These are phyloP conservation scores for Hypothenemus hampei DNA, from an alignment of 1,140 invertebrate species.

Conservation along the genomic window DNA sequence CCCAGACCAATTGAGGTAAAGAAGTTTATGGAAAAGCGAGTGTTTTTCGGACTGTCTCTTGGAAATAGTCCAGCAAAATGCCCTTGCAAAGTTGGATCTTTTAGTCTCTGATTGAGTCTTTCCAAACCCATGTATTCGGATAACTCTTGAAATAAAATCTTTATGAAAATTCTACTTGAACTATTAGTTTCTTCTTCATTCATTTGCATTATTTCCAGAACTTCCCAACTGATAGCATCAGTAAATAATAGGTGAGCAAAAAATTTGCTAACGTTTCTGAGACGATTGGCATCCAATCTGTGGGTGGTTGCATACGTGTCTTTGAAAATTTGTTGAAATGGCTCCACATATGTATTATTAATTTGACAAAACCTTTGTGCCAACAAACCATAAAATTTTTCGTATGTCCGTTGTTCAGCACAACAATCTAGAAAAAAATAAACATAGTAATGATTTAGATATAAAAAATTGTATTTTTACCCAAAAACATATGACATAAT, in stretches of 20 bases:
- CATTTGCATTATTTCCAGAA: slow-evolving; percentile 80
- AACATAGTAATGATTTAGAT: slow-evolving; percentile 1
- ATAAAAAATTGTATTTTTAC: slow-evolving; percentile 28
- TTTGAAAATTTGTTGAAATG: slow-evolving; percentile 93
- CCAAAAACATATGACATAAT: slow-evolving; percentile 92
- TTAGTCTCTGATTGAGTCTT: slow-evolving; percentile 85
- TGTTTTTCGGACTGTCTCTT: slow-evolving; percentile 92
- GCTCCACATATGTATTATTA: slow-evolving; percentile 83
- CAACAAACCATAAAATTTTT: slow-evolving; percentile 95
- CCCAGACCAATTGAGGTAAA: slow-evolving; percentile 98
- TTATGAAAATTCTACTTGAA: slow-evolving; percentile 95
- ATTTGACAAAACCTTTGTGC: slow-evolving; percentile 91
- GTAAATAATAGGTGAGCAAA: slow-evolving; percentile 95
- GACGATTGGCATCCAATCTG: slow-evolving; percentile 91
- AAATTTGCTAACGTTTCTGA: slow-evolving; percentile 97
- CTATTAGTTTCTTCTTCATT: slow-evolving; percentile 98
- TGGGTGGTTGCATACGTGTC: slow-evolving; percentile 93
- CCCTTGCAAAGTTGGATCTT: slow-evolving; percentile 79
- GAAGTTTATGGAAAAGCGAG: slow-evolving; percentile 98
- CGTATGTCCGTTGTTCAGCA: slow-evolving; percentile 96
- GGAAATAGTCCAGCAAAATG: slow-evolving; percentile 94
- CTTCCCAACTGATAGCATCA: slow-evolving; percentile 94
- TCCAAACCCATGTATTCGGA: slow-evolving; percentile 93
- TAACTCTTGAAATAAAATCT: slow-evolving; percentile 95
- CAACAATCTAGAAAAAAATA: slow-evolving; percentile 79